A percentile compares a stretch with the other conserved stretches of the same genome.
phyloP scores from a whole-genome alignment of 2,113 vertebrate species.

The Conger conger region DNA sequence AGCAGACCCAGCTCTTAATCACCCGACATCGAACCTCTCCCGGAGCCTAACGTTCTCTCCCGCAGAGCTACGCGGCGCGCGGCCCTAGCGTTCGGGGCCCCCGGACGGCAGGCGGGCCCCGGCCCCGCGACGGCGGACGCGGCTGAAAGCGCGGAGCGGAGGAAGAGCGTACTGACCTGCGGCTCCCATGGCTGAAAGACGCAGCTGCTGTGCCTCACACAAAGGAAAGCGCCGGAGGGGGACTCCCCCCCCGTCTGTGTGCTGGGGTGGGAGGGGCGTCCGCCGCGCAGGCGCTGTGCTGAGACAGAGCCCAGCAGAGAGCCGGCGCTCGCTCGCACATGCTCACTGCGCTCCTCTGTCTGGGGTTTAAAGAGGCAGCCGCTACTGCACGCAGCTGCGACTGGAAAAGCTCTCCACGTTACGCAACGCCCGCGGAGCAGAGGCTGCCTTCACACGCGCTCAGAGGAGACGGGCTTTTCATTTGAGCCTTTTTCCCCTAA shows the following conservation, averaged over 20 bases:
- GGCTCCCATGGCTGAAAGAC: constrained; percentile 74
- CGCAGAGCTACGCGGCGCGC: not conserved
- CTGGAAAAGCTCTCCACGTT: not conserved
- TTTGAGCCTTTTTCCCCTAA: not conserved
- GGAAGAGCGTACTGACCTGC: constrained; percentile 72
- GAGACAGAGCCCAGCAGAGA: not conserved
- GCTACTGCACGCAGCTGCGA: not conserved
- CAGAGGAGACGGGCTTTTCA: not conserved
- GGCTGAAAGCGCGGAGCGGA: constrained; percentile 38
- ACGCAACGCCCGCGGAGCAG: not conserved
- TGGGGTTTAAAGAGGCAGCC: constrained; percentile 13
- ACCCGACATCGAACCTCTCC: not conserved
- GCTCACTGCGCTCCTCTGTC: constrained; percentile 19
- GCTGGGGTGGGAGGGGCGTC: constrained; percentile 52
- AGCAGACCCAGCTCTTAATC: not conserved
- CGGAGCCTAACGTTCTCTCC: not conserved
- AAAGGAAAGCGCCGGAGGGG: constrained; percentile 63
- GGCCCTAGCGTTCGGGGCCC: not conserved
- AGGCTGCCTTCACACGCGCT: not conserved
- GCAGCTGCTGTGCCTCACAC: constrained; percentile 70
- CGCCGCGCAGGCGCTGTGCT: constrained; percentile 34
- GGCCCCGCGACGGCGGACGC: too few species aligned
- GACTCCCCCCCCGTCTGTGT: constrained; percentile 25
- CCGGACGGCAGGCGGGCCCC: not conserved
- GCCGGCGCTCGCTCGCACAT: constrained; percentile 2